Evolutionary conservation across 2,888 invertebrate genomes (phyloP), one percentile per base, ranked within the genome.

Genomic region (Apamea epomidion): DNA sequence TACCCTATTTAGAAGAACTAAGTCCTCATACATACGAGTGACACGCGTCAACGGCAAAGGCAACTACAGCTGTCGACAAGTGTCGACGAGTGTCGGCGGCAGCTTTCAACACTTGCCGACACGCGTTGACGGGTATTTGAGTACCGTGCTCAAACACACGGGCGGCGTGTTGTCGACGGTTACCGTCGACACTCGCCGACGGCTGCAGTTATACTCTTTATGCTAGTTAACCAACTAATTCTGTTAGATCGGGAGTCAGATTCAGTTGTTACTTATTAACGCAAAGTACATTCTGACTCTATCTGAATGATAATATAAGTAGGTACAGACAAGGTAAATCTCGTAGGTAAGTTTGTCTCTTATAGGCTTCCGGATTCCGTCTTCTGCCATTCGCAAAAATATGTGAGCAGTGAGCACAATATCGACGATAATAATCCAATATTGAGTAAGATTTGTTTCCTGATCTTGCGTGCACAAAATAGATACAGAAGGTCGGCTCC

Each of bases 381-480:
- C 58, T 60, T 58, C 58, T 72, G 48, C 45, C 76, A 45, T 74
- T 69, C 74, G 54, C 64, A 76, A 64, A 58, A 76, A 64, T 58
- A 74, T 65, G 62, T 65, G 48, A 48, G 48, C 74, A 79, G 45
- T 51, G 60, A 81, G 32, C 32, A 82, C 87, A 83, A 79, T 74
- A 75, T 16, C 51, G 58, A 68, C 64, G 76, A 83, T 79, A 83
- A 83, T 83, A 87, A 85, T 83, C 67, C 76, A 51, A 80, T 85
- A 79, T 83, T 74, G 74, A 74, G 42, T 67, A 65, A 82, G 60
- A 78, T 71, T 82, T 71, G 62, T 77, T 32, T 68, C 75, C 58
- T 60, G 60, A 73, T 32, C 25, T 21, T 42, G 6, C 29, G 12
- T 16, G 4, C 1, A n/a, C 10, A n/a, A 16, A 45, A 72, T 8